phyloP scores from a whole-genome alignment of 2,888 invertebrate genomes.

The Hesperia comma region DNA sequence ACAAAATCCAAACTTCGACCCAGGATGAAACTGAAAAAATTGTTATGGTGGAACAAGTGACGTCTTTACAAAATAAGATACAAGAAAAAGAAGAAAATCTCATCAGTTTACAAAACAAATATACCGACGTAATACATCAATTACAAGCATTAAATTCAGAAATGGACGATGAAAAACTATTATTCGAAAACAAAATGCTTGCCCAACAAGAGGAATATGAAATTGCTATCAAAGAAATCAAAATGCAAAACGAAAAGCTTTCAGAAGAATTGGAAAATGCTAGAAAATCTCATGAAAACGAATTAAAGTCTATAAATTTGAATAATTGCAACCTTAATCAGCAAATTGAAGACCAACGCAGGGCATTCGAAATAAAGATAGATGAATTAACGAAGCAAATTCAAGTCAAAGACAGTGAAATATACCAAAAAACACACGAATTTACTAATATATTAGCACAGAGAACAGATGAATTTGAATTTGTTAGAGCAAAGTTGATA shows the following conservation, averaged over 20 bases:
- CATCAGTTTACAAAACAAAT: slow-evolving; percentile 69
- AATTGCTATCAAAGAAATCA: slow-evolving; percentile 64
- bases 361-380: slow-evolving; percentile 53
- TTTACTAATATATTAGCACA: slow-evolving; percentile 61
- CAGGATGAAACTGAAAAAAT: slow-evolving; percentile 78
- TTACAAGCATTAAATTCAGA: slow-evolving; percentile 73
- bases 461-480: slow-evolving; percentile 75
- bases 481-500: slow-evolving; percentile 65
- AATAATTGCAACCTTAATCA: slow-evolving; percentile 56
- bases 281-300: slow-evolving; percentile 48
- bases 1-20: slow-evolving; percentile 72
- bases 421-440: slow-evolving; percentile 72
- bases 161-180: slow-evolving; percentile 75
- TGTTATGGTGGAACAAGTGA: slow-evolving; percentile 69
- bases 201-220: slow-evolving; percentile 77
- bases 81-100: slow-evolving; percentile 76
- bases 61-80: slow-evolving; percentile 70
- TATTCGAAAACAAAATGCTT: slow-evolving; percentile 71
- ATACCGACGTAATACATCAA: slow-evolving; percentile 68
- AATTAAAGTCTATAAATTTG: slow-evolving; percentile 12
- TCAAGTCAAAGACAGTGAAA: slow-evolving; percentile 68
- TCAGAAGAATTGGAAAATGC: slow-evolving; percentile 52
- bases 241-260: slow-evolving; percentile 53
- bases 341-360: slow-evolving; percentile 54
- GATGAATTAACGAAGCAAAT: slow-evolving; percentile 61